Evolutionary conservation across 2,113 vertebrate species (phyloP), one percentile per base, ranked within the genome.

Genomic region (Percopsis transmontana): DNA sequence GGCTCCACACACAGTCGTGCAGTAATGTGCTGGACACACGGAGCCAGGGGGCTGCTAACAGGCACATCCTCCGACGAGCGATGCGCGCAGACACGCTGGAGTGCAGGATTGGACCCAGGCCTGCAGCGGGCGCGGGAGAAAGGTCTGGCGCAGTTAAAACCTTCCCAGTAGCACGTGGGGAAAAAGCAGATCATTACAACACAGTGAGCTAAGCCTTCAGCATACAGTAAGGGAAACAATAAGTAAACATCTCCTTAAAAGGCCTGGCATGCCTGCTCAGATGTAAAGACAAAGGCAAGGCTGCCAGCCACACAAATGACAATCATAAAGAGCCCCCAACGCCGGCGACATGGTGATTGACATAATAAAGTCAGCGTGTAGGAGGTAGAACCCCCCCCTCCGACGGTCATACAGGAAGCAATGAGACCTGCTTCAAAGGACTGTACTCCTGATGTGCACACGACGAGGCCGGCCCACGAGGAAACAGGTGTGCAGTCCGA

Each of bases 321-420:
- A 82, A 77, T 70, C 65, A 79, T 82, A 76, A 86, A 72, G 74
- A 83, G 66, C 50, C 68, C 72, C 60, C 33, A 33, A 82, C 65
- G 83, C 75, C 72, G 70, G 80, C 79, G 70, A 82, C 73, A 82
- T 80, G 65, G 66, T 74, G 79, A 89, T 64, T 66, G 84, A 74
- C 83, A 83, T 78, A 82, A 87, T 83, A 65, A 55, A 52, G 54
- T 47, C 58, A 78, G 58, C 12, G 23, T 15, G 54, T 75, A 82
- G 82, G 84, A 76, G 79, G 72, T 60, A 74, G 55, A 70, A 59
- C 70, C 68, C 68, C 79, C 76, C 80, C 66, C 83, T 79, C 83
- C 80, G 82, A 73, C 85, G 84, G 87, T 85, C 87, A 90, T 91
- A 85, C 90, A 92, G 92, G 91, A 92, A 92, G 89, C 86, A 93